Conservation (phyloP, 2,113 vertebrate genomes). For the Ammodytes marinus region DNA sequence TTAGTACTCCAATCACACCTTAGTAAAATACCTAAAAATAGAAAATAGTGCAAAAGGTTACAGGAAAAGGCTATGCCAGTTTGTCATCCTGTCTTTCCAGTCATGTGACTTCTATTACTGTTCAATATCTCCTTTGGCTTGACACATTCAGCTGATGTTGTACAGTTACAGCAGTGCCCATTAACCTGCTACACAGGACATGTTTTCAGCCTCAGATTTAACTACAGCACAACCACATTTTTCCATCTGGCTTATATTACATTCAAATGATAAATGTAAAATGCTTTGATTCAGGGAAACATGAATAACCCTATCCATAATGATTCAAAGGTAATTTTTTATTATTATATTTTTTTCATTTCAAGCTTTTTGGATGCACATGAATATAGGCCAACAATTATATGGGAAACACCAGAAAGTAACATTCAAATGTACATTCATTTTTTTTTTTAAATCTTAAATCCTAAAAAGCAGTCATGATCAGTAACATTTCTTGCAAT, state of each 20-base stretch:
- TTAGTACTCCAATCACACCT: neutral
- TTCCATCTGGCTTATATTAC: slow-evolving; percentile 21
- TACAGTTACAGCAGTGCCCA: neutral
- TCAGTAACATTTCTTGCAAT: neutral
- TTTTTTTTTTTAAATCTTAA: too few relatives aligned
- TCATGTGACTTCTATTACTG: slow-evolving; percentile 28
- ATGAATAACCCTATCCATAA: too few relatives aligned
- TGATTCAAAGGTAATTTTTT: too few relatives aligned
- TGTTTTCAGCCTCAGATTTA: slow-evolving; percentile 40
- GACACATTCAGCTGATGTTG: slow-evolving; percentile 37
- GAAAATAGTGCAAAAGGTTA: neutral
- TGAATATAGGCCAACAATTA: too few relatives aligned
- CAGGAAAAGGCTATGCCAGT: neutral
- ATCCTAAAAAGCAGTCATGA: neutral
- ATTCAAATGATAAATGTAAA: too few relatives aligned
- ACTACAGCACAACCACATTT: slow-evolving; percentile 35
- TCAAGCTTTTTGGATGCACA: too few relatives aligned
- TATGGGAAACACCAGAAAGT: too few relatives aligned
- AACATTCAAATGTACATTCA: too few relatives aligned
- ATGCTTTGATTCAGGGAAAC: too few relatives aligned
- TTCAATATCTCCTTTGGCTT: neutral
- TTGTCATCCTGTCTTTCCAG: slow-evolving; percentile 13
- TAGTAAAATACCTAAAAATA: neutral
- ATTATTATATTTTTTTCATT: too few relatives aligned
- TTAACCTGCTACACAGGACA: slow-evolving; percentile 27